Evolutionary conservation across 1,140 invertebrate species (phyloP).

Genomic region (Drosophila azteca): DNA sequence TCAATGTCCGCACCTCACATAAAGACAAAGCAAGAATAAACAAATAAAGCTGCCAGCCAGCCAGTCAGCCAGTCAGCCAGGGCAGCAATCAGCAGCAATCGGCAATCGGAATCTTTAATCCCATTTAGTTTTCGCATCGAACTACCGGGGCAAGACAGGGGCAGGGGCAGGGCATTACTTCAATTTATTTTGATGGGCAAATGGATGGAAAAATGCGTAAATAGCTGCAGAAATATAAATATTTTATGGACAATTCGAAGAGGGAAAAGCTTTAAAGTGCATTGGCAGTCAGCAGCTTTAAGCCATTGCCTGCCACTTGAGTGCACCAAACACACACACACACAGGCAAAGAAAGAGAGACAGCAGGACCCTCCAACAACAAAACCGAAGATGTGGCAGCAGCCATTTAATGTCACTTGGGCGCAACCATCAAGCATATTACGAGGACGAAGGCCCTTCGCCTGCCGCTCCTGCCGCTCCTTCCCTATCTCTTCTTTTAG

Average conservation of each 20-base stretch:
- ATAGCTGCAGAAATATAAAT: constrained; percentile 51
- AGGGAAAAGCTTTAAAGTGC: constrained; percentile 56
- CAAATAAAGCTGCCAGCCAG: constrained; percentile 46
- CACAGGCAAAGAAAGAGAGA: constrained; percentile 18
- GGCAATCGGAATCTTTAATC: constrained; percentile 63
- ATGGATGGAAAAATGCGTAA: constrained; percentile 55
- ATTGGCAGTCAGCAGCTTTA: constrained; percentile 46
- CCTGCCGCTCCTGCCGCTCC: constrained; percentile 13
- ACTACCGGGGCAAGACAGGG: too few species aligned
- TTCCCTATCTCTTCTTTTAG: not conserved
- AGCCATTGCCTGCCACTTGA: constrained; percentile 62
- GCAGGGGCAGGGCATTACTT: constrained; percentile 34
- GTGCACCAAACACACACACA: not conserved
- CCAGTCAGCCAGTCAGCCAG: too few species aligned
- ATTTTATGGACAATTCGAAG: constrained; percentile 41
- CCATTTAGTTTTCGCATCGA: constrained; percentile 64
- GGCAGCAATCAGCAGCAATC: constrained; percentile 1
- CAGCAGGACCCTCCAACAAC: not conserved
- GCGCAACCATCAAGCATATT: constrained; percentile 77
- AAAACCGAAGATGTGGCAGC: constrained; percentile 51
- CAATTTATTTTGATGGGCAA: constrained; percentile 71
- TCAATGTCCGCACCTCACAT: constrained; percentile 3
- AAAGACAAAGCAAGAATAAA: constrained; percentile 38
- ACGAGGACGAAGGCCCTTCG: constrained; percentile 46
- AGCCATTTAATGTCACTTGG: constrained; percentile 79